Evolutionary conservation across 2,888 invertebrate species (phyloP).

Genomic region (Sericinus montela): DNA sequence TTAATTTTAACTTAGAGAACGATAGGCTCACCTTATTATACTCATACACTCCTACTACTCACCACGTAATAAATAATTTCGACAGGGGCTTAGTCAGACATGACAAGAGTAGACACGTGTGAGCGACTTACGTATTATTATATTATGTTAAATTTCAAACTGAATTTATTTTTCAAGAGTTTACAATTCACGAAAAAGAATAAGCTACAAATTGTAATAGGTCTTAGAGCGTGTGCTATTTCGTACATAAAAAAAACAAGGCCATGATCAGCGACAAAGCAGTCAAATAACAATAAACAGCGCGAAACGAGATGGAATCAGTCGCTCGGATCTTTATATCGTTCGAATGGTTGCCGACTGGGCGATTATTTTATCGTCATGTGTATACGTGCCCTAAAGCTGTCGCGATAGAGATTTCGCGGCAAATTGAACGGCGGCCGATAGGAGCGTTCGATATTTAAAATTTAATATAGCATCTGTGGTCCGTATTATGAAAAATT

Average conservation of each 20-base stretch:
- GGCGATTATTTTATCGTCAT: constrained; percentile 17
- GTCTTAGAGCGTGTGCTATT: neutral
- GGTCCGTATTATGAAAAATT: constrained; percentile 60
- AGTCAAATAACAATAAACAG: constrained; percentile 20
- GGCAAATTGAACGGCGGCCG: constrained; percentile 53
- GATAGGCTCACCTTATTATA: too few species aligned
- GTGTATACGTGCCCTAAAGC: constrained; percentile 32
- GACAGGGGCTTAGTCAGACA: too few species aligned
- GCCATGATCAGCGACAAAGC: constrained; percentile 16
- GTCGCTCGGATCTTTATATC: constrained; percentile 16
- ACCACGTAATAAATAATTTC: too few species aligned
- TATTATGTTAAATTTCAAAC: too few species aligned
- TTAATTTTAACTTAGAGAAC: too few species aligned
- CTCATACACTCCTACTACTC: too few species aligned
- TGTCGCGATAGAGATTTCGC: constrained; percentile 50
- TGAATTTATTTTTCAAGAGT: too few species aligned
- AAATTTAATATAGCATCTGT: constrained; percentile 74
- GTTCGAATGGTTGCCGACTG: constrained; percentile 12
- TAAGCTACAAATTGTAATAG: neutral
- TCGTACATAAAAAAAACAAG: constrained; percentile 7
- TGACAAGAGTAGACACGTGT: too few species aligned
- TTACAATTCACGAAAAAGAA: too few species aligned
- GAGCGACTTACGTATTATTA: too few species aligned
- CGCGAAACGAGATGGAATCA: constrained; percentile 19
- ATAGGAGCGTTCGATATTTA: constrained; percentile 62